Evolutionary conservation across 2,113 vertebrate species (phyloP).

Genomic region (Rhipidura dahli): DNA sequence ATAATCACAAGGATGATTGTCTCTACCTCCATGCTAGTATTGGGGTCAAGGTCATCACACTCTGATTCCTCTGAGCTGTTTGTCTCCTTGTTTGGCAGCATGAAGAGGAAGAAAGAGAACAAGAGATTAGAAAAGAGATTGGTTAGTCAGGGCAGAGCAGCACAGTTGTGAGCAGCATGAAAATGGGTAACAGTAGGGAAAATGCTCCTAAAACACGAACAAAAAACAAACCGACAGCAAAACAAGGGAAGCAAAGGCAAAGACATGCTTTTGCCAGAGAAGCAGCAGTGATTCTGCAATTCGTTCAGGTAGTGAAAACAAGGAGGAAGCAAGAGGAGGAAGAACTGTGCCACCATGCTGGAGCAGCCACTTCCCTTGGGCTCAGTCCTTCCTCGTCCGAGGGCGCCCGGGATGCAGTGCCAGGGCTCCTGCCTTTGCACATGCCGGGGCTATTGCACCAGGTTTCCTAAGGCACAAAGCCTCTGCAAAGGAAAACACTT

Average conservation of each 20-base stretch:
- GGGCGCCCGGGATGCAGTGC: neutral
- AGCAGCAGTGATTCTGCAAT: neutral
- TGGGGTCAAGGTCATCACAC: conserved; percentile 95
- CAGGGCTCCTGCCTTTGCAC: conserved; percentile 20
- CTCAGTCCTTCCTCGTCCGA: neutral
- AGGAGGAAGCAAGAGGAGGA: conserved; percentile 44
- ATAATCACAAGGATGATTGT: conserved; percentile 61
- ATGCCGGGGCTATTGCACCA: conserved; percentile 4
- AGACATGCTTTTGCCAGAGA: conserved; percentile 63
- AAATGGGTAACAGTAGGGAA: neutral
- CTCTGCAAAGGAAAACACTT: conserved; percentile 37
- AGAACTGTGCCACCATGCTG: conserved; percentile 43
- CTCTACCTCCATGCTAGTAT: conserved; percentile 98
- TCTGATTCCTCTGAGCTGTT: conserved; percentile 98
- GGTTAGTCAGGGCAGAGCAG: conserved; percentile 18
- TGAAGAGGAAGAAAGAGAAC: conserved; percentile 76
- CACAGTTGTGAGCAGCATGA: conserved; percentile 24
- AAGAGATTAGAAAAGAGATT: conserved; percentile 66
- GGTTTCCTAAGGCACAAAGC: neutral
- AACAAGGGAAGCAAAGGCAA: conserved; percentile 20
- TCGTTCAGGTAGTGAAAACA: neutral
- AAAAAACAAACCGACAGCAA: neutral
- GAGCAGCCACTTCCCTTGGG: neutral
- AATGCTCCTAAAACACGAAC: neutral
- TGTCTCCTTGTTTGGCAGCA: conserved; percentile 86